Evolutionary conservation across 2,888 invertebrate species (phyloP), one percentile per base, ranked within the genome.

Genomic region (Nasonia oneida): DNA sequence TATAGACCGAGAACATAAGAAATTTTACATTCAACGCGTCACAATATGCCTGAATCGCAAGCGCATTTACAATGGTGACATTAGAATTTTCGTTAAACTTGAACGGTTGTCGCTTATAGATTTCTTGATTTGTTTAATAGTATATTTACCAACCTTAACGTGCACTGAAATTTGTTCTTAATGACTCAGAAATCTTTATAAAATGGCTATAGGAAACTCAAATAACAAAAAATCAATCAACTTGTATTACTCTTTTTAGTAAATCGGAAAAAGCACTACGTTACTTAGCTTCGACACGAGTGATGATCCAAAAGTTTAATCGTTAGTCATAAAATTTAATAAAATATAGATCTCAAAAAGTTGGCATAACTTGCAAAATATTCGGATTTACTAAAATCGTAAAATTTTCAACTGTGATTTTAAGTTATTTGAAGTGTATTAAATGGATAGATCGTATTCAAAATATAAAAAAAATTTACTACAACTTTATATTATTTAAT

Each of bases 51-150:
- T 23, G 23, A 67, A 37, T 64, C 50, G 29, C 61, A 73, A 73
- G 18, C 53, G 78, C 47, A 77, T 50, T 84, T 81, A 71, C 53
- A 73, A 61, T 80, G 47, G 23, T 70, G 71, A 85, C 47, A 61
- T 64, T 23, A 33, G 47, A 61, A 50, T 42, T 39, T 37, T 73
- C 50, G 3, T 10, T 73, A 37, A 42, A 77, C 42, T 42, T 61
- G 53, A 15, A 53, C 39, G 53, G 2, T 47, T 50, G 33, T 12
- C 14, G 10, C 37, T 57, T 77, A 83, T 71, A 53, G 57, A 73
- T 83, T 83, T 70, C 37, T 70, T 70, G 33, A 18, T 8, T 53
- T 50, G 15, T 47, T 53, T 64, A 14, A n/a, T n/a, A 37, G 14
- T n/a, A 77, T 29, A 64, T 42, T 78, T 15, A 8, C 29, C 5